Conservation (phyloP, 2,113 vertebrate species). For the Noturus placidus region DNA sequence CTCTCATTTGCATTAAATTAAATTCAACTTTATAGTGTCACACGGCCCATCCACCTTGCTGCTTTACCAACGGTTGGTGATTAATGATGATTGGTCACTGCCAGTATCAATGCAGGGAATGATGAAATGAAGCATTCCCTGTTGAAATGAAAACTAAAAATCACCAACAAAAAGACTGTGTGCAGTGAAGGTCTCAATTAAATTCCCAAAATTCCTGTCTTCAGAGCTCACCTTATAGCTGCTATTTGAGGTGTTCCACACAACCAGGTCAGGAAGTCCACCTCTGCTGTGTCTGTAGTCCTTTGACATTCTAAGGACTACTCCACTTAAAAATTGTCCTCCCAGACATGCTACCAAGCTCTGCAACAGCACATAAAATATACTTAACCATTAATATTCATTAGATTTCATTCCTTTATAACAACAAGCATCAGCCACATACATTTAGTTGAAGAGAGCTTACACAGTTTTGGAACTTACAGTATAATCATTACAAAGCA, state of each 20-base stretch:
- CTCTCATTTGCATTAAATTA: background rate
- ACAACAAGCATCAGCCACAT: background rate
- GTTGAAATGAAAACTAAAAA: too few species aligned
- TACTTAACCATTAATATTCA: background rate
- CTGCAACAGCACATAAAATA: conserved; percentile 57
- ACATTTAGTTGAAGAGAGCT: background rate
- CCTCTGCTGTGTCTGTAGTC: conserved; percentile 88
- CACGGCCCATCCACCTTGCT: too few species aligned
- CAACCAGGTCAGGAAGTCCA: conserved; percentile 91
- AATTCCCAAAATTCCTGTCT: background rate
- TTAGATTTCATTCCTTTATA: background rate
- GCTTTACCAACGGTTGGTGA: too few species aligned
- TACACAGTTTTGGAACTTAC: background rate
- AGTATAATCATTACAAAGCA: background rate
- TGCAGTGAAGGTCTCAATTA: too few species aligned
- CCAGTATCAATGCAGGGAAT: too few species aligned
- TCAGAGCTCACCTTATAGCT: conserved; percentile 79
- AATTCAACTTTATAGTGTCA: too few species aligned
- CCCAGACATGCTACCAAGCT: conserved; percentile 86
- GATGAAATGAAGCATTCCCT: too few species aligned
- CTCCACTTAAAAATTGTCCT: conserved; percentile 81
- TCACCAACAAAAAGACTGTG: too few species aligned
- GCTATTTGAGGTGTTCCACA: conserved; percentile 79
- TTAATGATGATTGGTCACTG: too few species aligned
- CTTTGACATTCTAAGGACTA: conserved; percentile 78